phyloP scores from a whole-genome alignment of 2,888 invertebrate genomes.

The Diogma glabrata region DNA sequence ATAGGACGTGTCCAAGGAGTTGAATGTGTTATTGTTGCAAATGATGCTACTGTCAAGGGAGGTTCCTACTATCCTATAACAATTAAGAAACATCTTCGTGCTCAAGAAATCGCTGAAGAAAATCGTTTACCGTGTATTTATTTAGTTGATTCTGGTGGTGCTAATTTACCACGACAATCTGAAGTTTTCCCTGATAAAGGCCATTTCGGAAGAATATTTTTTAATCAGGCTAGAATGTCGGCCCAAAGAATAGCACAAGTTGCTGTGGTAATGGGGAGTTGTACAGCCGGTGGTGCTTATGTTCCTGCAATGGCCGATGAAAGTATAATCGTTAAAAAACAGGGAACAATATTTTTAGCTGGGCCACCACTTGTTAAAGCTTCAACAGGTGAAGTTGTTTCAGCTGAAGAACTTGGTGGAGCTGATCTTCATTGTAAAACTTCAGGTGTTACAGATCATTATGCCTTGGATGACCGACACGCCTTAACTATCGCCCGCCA shows the following conservation, averaged over 20 bases:
- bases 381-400: conserved; percentile 80
- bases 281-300: conserved; percentile 98
- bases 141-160: conserved; percentile 95
- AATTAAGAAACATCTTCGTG: conserved; percentile 91
- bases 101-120: conserved; percentile 87
- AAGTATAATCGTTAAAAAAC: conserved; percentile 84
- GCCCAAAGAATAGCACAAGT: conserved; percentile 75
- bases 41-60: conserved; percentile 97
- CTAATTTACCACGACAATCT: conserved; percentile 86
- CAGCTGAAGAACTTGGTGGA: conserved; percentile 92
- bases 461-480: conserved; percentile 86
- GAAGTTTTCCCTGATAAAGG: conserved; percentile 91
- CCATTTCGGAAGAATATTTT: conserved; percentile 95
- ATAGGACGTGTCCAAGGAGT: conserved; percentile 65
- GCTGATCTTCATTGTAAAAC: conserved; percentile 81
- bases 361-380: conserved; percentile 97
- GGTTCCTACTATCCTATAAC: conserved; percentile 95
- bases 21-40: conserved; percentile 71
- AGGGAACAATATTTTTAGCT: conserved; percentile 94
- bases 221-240: conserved; percentile 94
- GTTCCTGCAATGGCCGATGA: conserved; percentile 98
- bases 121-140: conserved; percentile 92
- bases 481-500: conserved; percentile 79
- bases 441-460: conserved; percentile 97
- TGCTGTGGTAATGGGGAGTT: conserved; percentile 94